Evolutionary conservation across 2,797 vertebrate genomes (phyloP).

Genomic region (Heliangelus exortis): DNA sequence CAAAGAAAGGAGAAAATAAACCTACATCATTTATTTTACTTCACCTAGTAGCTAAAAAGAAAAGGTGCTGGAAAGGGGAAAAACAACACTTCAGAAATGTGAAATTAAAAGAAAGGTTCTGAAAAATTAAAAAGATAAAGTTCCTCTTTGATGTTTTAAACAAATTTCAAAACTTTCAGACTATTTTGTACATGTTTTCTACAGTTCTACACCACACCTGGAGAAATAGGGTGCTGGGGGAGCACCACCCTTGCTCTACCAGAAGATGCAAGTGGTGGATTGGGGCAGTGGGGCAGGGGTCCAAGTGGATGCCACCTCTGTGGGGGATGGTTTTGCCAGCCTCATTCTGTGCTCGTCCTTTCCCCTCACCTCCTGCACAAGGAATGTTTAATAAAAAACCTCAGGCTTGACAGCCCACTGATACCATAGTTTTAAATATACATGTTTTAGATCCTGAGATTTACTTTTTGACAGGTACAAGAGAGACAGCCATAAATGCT

Average conservation of each 20-base stretch:
- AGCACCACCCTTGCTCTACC: neutral
- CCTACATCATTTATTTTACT: constrained; percentile 53
- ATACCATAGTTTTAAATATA: neutral
- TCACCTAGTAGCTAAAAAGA: constrained; percentile 30
- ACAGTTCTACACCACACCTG: neutral
- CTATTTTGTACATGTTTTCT: neutral
- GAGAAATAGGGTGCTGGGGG: neutral
- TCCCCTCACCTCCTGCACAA: neutral
- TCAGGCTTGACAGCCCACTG: neutral
- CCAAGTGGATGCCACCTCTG: neutral
- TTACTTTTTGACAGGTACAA: constrained; percentile 41
- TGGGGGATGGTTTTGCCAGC: neutral
- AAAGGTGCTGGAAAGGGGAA: neutral
- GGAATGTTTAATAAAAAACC: neutral
- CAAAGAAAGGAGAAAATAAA: constrained; percentile 56
- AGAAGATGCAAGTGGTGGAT: neutral
- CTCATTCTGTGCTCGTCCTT: neutral
- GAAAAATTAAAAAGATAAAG: constrained; percentile 54
- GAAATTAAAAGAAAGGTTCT: constrained; percentile 37
- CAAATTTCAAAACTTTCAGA: neutral
- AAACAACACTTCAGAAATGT: constrained; percentile 25
- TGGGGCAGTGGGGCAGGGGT: neutral
- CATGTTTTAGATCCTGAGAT: constrained; percentile 29
- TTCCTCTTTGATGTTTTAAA: constrained; percentile 7
- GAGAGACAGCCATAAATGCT: constrained; percentile 28